phyloP scores from a whole-genome alignment of 1,140 invertebrate species.

The Anoplolepis gracilipes region DNA sequence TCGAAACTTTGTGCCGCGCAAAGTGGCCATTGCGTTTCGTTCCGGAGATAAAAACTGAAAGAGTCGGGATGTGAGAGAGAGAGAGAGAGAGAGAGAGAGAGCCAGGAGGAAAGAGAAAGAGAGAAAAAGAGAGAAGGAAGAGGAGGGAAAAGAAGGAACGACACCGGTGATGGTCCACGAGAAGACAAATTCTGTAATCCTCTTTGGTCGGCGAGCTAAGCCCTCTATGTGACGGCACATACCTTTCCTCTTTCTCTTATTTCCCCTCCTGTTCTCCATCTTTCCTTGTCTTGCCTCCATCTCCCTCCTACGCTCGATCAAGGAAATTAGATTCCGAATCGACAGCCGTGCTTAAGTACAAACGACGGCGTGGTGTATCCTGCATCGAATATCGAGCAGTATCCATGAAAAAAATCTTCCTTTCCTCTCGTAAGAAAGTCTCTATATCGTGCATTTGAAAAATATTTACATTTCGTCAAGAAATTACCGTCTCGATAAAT shows the following conservation, averaged over 20 bases:
- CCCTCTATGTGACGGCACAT: slow-evolving; percentile 81
- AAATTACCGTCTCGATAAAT: background rate
- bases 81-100: background rate
- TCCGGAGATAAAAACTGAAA: slow-evolving; percentile 74
- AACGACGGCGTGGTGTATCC: slow-evolving; percentile 64
- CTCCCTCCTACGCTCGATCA: slow-evolving; percentile 75
- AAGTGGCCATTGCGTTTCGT: slow-evolving; percentile 77
- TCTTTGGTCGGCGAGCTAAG: slow-evolving; percentile 85
- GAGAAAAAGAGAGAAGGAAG: background rate
- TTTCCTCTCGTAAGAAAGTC: slow-evolving; percentile 10
- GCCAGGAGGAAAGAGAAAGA: background rate
- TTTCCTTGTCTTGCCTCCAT: slow-evolving; percentile 58
- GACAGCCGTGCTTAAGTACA: slow-evolving; percentile 75
- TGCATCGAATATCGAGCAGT: slow-evolving; percentile 61
- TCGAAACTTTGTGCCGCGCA: slow-evolving; percentile 76
- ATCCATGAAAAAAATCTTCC: slow-evolving; percentile 22
- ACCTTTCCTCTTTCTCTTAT: slow-evolving; percentile 78
- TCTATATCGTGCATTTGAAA: background rate
- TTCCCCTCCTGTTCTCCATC: slow-evolving; percentile 69
- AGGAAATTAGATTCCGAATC: slow-evolving; percentile 79
- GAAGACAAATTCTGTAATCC: slow-evolving; percentile 85
- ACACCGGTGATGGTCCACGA: slow-evolving; percentile 78
- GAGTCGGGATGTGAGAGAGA: slow-evolving; percentile 36
- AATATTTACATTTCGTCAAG: slow-evolving; percentile 4
- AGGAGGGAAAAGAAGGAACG: slow-evolving; percentile 15